These are phyloP conservation scores for Palythoa grandiflora DNA, from an alignment of 92 coral and sea anemone species.

Conservation along the genomic window DNA sequence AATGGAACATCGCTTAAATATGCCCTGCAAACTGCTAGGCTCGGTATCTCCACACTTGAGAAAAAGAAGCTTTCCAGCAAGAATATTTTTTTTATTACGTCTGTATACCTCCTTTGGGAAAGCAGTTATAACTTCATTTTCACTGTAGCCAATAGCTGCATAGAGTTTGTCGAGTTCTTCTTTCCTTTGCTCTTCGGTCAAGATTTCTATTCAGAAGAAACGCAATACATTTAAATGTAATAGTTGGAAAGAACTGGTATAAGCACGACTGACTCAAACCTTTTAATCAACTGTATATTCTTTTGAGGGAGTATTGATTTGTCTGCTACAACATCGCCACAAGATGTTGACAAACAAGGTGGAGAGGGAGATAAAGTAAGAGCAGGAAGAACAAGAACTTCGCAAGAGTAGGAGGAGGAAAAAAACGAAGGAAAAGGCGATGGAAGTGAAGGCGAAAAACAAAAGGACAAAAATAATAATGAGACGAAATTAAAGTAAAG, in stretches of 20 bases:
- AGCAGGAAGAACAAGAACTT: background rate
- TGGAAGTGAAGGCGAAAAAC: background rate
- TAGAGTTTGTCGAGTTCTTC: constrained; percentile 91
- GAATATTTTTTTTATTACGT: too few species aligned
- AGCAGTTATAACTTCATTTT: constrained; percentile 86
- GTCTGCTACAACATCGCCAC: too few species aligned
- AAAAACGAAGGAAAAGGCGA: background rate
- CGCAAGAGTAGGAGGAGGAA: background rate
- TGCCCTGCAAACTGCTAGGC: too few species aligned
- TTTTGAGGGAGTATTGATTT: too few species aligned
- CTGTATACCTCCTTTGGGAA: constrained; percentile 81
- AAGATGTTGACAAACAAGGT: background rate
- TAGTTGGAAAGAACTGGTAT: background rate
- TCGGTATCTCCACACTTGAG: too few species aligned
- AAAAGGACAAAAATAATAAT: background rate
- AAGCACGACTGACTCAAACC: too few species aligned
- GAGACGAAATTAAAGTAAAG: too few species aligned
- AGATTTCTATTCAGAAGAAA: constrained; percentile 60
- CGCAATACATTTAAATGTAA: background rate
- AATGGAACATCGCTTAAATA: too few species aligned
- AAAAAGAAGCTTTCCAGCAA: too few species aligned
- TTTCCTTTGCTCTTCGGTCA: constrained; percentile 88
- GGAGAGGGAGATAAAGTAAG: background rate
- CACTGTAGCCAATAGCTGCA: constrained; percentile 96
- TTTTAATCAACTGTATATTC: too few species aligned